These are phyloP conservation scores for Lasioglossum vierecki DNA, from an alignment of 2,888 invertebrate species.

Conservation along the genomic window DNA sequence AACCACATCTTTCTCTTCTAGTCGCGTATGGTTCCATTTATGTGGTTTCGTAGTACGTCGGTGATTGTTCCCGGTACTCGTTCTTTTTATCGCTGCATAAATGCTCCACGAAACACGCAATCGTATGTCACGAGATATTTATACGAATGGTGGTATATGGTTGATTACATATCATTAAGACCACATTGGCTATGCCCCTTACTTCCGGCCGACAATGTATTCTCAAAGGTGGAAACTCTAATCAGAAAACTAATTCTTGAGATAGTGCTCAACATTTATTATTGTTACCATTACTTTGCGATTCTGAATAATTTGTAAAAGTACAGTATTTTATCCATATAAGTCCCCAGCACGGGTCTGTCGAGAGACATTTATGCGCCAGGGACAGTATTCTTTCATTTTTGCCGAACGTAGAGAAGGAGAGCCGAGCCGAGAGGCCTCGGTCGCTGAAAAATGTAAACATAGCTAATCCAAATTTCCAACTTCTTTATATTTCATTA, in stretches of 20 bases:
- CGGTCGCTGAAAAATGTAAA: too few relatives aligned
- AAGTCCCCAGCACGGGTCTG: too few relatives aligned
- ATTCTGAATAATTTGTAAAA: too few relatives aligned
- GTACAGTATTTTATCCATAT: too few relatives aligned
- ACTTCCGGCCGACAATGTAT: neutral
- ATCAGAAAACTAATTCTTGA: neutral
- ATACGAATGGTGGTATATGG: neutral
- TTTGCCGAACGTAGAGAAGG: too few relatives aligned
- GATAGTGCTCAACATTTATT: too few relatives aligned
- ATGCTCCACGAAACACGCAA: constrained; percentile 12
- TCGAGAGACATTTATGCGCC: too few relatives aligned
- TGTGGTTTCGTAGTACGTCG: neutral
- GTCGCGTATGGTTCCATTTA: neutral
- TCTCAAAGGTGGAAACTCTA: neutral
- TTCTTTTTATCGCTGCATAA: constrained; percentile 27
- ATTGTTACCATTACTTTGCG: too few relatives aligned
- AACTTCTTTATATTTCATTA: too few relatives aligned
- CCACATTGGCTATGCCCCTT: neutral
- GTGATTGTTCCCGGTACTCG: constrained; percentile 3
- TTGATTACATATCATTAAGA: constrained; percentile 10
- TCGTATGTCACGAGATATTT: constrained; percentile 12
- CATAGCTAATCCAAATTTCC: too few relatives aligned
- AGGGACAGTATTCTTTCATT: too few relatives aligned
- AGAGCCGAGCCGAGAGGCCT: too few relatives aligned
- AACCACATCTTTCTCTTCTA: neutral